These are phyloP conservation scores for Aurelia sp. DNA, from an alignment of 30 jellyfish, hydroid and myxozoan species.

Conservation along the genomic window DNA sequence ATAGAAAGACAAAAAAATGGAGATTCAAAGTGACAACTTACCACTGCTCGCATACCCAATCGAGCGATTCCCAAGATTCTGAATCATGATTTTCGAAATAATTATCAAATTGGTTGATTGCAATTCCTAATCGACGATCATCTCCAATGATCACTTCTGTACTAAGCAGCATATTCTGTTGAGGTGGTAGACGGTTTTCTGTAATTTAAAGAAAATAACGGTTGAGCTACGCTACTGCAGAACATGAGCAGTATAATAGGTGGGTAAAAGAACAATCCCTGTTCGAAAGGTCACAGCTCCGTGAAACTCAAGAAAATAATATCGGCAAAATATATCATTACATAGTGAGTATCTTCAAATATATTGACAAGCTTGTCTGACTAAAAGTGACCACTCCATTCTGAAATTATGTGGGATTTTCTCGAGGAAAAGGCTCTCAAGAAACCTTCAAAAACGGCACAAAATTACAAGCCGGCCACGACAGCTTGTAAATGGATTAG, in stretches of 20 bases:
- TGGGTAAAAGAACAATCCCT: too few species aligned
- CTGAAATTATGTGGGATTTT: too few species aligned
- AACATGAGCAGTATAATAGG: too few species aligned
- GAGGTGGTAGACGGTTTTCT: conserved; percentile 81
- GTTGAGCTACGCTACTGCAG: neutral
- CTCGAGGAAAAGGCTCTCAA: too few species aligned
- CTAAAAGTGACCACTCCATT: too few species aligned
- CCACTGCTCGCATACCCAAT: conserved; percentile 94
- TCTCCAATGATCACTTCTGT: conserved; percentile 75
- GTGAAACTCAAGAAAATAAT: neutral
- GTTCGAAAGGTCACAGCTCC: neutral
- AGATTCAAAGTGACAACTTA: conserved; percentile 4
- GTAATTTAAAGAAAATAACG: neutral
- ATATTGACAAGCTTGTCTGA: too few species aligned
- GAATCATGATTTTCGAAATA: conserved; percentile 23
- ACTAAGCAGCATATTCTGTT: conserved; percentile 58
- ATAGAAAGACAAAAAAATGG: neutral
- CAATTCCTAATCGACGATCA: conserved; percentile 45
- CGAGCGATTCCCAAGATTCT: conserved; percentile 78
- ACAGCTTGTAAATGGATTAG: too few species aligned
- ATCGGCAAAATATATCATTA: neutral
- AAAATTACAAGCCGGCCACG: too few species aligned
- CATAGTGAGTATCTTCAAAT: neutral
- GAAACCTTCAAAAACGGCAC: too few species aligned
- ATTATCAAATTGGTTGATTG: conserved; percentile 78